Evolutionary conservation across 2,113 vertebrate species (phyloP).

Genomic region (Pseudorhombus dupliciocellatus): DNA sequence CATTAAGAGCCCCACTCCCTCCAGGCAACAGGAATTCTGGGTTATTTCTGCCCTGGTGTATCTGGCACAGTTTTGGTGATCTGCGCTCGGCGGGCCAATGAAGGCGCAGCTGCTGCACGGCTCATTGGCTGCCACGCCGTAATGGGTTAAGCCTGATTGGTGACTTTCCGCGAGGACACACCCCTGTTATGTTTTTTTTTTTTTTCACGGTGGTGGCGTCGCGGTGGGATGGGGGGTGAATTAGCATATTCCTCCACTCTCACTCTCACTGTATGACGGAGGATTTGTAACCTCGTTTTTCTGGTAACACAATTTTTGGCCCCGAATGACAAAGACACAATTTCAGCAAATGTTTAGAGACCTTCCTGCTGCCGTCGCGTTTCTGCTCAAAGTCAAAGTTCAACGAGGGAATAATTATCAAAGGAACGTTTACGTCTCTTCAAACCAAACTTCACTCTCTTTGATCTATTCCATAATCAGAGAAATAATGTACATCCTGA

Average conservation of each 20-base stretch:
- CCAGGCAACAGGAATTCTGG: constrained; percentile 56
- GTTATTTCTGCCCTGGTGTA: constrained; percentile 66
- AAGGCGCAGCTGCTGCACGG: constrained; percentile 44
- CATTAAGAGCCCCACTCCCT: constrained; percentile 53
- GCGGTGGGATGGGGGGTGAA: neutral
- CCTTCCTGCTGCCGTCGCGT: neutral
- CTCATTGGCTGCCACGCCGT: constrained; percentile 67
- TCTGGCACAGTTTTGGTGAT: constrained; percentile 73
- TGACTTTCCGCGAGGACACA: constrained; percentile 40
- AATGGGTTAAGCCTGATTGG: constrained; percentile 65
- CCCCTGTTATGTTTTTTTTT: constrained; percentile 3
- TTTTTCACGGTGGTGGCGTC: neutral
- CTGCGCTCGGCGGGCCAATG: constrained; percentile 58
- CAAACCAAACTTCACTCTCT: constrained; percentile 9
- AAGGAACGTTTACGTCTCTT: neutral
- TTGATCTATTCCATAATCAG: neutral
- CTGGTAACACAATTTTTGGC: neutral
- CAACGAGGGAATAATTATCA: neutral
- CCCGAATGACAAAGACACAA: constrained; percentile 1
- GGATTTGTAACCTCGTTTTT: constrained; percentile 47
- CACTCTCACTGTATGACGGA: constrained; percentile 18
- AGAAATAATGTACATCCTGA: neutral
- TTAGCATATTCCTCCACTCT: constrained; percentile 59
- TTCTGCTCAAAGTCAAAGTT: neutral
- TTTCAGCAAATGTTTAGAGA: neutral